Evolutionary conservation across 2,113 vertebrate genomes (phyloP), one percentile per base, ranked within the genome.

Genomic region (Pithys albifrons): DNA sequence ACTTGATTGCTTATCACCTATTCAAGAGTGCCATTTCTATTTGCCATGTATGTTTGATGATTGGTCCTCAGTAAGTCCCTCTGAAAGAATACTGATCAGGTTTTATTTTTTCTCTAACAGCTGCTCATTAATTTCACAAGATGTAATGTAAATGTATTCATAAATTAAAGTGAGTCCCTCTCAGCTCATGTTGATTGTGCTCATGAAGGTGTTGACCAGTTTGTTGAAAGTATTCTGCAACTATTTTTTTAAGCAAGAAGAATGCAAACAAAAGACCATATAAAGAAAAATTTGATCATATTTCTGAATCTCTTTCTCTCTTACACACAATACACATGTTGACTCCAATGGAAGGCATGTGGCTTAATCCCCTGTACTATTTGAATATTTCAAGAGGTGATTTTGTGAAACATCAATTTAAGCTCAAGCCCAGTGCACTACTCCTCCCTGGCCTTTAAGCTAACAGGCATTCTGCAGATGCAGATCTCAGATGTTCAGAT

Each of bases 71-170:
- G 65, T 62, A 88, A 91, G 73, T 86, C 93, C 88, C 90, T 91
- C 69, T 94, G 93, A 95, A 97, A 97, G 95, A 92, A 90, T 95
- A 91, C 81, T 83, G 90, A 95, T 97, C 94, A 61, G 97, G 91
- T 97, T 97, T 94, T 96, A 59, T 93, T 92, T 94, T 93, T 96
- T 61, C 61, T 89, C 81, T 96, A 96, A 95, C 96, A 98, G 97
- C 96, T 98, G 97, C 97, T 98, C 95, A 90, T 97, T 97, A 98
- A 98, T 98, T 98, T 97, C 96, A 95, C 83, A 97, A 94, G 95
- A 94, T 89, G 96, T 95, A 97, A 98, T 98, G 97, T 96, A 97
- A 98, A 98, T 97, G 83, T 73, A 97, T 97, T 98, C 96, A 97
- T 84, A 81, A 97, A 95, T 72, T 91, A 95, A 97, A 97, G 90